Conservation (phyloP, 2,888 invertebrate genomes). For the Ormyrus pomaceus region DNA sequence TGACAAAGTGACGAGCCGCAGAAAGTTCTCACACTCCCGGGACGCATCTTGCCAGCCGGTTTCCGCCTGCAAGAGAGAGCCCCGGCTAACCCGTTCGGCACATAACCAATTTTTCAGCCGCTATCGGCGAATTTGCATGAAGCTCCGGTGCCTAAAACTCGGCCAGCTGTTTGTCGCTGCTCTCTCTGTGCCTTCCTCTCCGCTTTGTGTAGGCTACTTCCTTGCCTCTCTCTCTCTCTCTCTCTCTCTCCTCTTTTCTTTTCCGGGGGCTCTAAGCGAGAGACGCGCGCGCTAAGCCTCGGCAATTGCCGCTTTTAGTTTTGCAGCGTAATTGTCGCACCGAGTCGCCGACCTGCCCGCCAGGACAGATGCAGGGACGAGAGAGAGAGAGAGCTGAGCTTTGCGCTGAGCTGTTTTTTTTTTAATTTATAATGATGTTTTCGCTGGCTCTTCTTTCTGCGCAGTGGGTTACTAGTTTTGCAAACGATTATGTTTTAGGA, state of each 20-base stretch:
- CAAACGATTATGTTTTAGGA: too few relatives aligned
- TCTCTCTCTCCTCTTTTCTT: slow-evolving; percentile 1
- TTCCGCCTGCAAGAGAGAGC: background rate
- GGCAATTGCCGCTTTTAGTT: slow-evolving; percentile 41
- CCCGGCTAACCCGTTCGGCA: background rate
- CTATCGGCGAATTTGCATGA: slow-evolving; percentile 51
- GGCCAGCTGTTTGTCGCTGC: slow-evolving; percentile 37
- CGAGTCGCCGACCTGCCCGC: background rate
- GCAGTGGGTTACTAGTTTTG: too few relatives aligned
- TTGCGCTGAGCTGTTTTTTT: background rate
- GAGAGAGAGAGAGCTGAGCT: slow-evolving; percentile 5
- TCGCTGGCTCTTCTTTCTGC: background rate
- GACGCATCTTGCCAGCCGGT: slow-evolving; percentile 13
- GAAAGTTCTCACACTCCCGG: slow-evolving; percentile 51
- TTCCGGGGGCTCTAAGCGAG: background rate
- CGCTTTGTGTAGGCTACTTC: background rate
- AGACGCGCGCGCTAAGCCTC: slow-evolving; percentile 25
- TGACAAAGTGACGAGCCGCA: slow-evolving; percentile 48
- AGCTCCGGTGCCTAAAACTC: slow-evolving; percentile 35
- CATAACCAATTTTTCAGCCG: slow-evolving; percentile 30
- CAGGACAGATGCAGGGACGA: background rate
- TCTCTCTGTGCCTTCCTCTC: slow-evolving; percentile 16
- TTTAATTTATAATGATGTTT: slow-evolving; percentile 38
- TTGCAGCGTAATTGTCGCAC: slow-evolving; percentile 40
- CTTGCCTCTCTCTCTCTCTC: background rate